These are phyloP conservation scores for Grantiella picta DNA, from an alignment of 2,113 vertebrate species.

Conservation along the genomic window DNA sequence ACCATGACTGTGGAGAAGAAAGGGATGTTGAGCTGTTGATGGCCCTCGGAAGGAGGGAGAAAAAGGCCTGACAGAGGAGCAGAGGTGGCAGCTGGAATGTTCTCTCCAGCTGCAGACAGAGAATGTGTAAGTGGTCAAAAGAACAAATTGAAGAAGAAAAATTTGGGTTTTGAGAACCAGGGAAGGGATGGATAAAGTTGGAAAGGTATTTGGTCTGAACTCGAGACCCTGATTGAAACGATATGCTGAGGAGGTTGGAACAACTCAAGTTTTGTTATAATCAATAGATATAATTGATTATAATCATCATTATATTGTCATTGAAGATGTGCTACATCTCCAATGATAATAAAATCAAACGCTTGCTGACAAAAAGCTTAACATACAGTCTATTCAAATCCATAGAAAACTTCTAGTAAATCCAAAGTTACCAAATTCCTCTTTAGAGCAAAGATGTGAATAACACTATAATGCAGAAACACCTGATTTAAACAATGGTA, in stretches of 20 bases:
- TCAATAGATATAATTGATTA: not conserved
- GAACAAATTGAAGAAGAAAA: not conserved
- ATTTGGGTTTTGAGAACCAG: not conserved
- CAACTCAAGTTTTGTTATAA: not conserved
- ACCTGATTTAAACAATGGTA: not conserved
- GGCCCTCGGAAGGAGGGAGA: not conserved
- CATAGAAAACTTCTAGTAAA: not conserved
- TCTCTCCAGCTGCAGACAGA: not conserved
- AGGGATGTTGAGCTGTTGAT: not conserved
- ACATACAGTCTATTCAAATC: not conserved
- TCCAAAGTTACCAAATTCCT: not conserved
- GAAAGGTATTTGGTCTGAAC: not conserved
- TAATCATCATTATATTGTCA: too few species aligned
- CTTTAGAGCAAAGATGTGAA: not conserved
- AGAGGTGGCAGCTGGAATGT: not conserved
- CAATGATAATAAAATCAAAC: not conserved
- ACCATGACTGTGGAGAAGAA: not conserved
- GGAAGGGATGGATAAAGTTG: not conserved
- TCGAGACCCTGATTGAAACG: not conserved
- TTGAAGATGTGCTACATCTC: not conserved
- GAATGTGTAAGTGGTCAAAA: not conserved
- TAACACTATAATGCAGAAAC: not conserved
- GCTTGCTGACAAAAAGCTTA: not conserved
- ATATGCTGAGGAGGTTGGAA: not conserved
- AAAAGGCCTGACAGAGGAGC: not conserved